phyloP scores from a whole-genome alignment of 2,888 invertebrate genomes.

The Trachelus stipa region DNA sequence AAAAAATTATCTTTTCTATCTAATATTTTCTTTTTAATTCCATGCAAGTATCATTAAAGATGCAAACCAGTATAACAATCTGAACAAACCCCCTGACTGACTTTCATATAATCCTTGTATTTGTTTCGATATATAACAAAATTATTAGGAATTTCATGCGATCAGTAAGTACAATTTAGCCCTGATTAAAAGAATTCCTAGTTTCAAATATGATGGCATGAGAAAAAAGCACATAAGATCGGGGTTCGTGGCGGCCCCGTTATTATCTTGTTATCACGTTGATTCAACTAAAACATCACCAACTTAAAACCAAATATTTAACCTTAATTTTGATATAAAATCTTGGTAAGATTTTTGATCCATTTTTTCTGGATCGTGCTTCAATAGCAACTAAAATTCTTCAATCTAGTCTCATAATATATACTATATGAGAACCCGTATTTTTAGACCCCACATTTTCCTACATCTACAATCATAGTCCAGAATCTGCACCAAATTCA shows the following conservation, averaged over 20 bases:
- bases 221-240: neutral
- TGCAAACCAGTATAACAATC: neutral
- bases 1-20: neutral
- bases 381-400: neutral
- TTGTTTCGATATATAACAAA: neutral
- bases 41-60: neutral
- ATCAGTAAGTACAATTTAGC: neutral
- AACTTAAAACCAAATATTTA: neutral
- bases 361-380: neutral
- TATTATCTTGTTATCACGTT: no score
- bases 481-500: neutral
- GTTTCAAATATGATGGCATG: neutral
- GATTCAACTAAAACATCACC: neutral
- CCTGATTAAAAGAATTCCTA: no score
- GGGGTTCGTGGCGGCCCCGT: no score
- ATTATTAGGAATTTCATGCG: neutral
- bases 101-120: neutral
- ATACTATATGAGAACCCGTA: neutral
- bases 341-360: neutral
- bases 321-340: neutral
- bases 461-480: neutral
- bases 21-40: neutral
- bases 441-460: neutral
- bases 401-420: neutral
- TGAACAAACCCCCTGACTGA: neutral